Conservation (phyloP, 2,888 invertebrate species). For the Machimus atricapillus region DNA sequence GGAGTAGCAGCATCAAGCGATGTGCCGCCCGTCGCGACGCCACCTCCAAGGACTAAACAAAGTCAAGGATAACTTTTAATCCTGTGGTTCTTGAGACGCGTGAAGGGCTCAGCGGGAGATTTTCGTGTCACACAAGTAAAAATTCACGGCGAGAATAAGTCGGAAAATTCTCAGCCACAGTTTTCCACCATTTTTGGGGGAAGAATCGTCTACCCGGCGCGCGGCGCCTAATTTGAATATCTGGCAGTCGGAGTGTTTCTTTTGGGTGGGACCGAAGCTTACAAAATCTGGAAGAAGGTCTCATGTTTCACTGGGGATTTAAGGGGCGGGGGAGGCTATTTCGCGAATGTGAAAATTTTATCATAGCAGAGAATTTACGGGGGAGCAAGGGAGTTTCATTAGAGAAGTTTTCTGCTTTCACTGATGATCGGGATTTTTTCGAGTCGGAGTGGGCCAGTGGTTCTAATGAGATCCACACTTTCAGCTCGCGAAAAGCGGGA, state of each 20-base stretch:
- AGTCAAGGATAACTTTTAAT: slow-evolving; percentile 17
- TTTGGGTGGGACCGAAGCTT: background rate
- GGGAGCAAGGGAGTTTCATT: background rate
- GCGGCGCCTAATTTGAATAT: background rate
- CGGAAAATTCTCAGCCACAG: background rate
- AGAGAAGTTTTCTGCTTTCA: background rate
- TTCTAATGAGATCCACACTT: background rate
- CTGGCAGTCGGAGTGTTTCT: background rate
- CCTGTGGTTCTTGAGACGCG: background rate
- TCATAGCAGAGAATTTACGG: background rate
- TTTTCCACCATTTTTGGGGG: background rate
- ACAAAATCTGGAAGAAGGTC: background rate
- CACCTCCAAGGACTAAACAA: background rate
- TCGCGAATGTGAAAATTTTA: background rate
- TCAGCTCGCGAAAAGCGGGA: background rate
- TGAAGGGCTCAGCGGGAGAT: slow-evolving; percentile 30
- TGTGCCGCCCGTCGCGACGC: background rate
- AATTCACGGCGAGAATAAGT: background rate
- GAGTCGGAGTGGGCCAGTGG: background rate
- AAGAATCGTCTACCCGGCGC: background rate
- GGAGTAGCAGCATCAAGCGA: background rate
- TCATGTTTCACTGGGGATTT: background rate
- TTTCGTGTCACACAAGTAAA: slow-evolving; percentile 32
- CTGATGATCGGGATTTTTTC: background rate
- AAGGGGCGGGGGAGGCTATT: background rate